Conservation (phyloP, 2,113 vertebrate species). For the Hylia prasina region DNA sequence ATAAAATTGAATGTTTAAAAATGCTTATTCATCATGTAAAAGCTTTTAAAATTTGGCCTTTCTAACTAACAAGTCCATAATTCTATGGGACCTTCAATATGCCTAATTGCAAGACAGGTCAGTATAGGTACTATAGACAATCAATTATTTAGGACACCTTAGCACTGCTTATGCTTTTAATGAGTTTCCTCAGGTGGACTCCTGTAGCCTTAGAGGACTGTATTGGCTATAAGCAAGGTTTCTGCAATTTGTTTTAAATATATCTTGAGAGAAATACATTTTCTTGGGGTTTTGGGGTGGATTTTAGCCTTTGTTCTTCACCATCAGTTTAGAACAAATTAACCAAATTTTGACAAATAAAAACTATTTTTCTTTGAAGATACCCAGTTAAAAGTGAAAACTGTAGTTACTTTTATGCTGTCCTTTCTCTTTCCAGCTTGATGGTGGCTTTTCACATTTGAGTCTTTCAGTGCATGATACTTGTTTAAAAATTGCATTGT, state of each 20-base stretch:
- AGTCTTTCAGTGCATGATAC: neutral
- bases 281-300: neutral
- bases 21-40: neutral
- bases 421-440: neutral
- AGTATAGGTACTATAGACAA: neutral
- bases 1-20: neutral
- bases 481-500: neutral
- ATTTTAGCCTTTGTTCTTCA: neutral
- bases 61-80: neutral
- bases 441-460: neutral
- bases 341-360: neutral
- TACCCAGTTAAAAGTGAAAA: neutral
- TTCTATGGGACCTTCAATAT: neutral
- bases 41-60: neutral
- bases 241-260: neutral
- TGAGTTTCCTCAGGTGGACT: neutral
- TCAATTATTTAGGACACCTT: neutral
- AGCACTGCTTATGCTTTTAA: neutral
- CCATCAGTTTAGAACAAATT: neutral
- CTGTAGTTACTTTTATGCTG: neutral
- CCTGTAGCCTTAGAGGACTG: neutral
- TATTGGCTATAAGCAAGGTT: neutral
- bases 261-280: neutral
- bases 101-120: neutral
- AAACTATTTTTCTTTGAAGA: neutral